Conservation (phyloP, 2,797 vertebrate genomes). For the Pangasius mekongensis region DNA sequence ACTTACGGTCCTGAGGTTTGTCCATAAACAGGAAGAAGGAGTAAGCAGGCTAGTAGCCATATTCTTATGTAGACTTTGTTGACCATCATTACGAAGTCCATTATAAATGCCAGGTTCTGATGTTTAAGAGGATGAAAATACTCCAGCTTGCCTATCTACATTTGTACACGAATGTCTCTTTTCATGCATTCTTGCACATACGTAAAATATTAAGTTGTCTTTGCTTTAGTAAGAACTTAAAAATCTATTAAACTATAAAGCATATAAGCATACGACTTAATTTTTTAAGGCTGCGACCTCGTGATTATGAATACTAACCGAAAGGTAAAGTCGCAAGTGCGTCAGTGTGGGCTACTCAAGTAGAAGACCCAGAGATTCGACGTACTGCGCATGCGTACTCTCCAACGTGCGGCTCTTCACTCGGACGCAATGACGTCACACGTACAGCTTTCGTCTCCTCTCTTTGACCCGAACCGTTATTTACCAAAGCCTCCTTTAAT, state of each 20-base stretch:
- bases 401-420: too few species aligned
- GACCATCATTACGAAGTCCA: constrained; percentile 25
- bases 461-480: too few species aligned
- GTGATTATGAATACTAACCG: too few species aligned
- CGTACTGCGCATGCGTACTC: too few species aligned
- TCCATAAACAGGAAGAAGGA: constrained; percentile 34
- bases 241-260: not conserved
- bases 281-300: not conserved
- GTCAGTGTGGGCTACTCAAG: too few species aligned
- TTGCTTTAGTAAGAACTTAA: not conserved
- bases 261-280: not conserved
- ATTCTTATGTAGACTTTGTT: not conserved
- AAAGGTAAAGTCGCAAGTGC: too few species aligned
- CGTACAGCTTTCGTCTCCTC: too few species aligned
- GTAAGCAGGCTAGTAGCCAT: constrained; percentile 21
- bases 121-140: not conserved
- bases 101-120: constrained; percentile 7
- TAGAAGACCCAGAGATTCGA: too few species aligned
- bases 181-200: not conserved
- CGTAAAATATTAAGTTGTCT: not conserved
- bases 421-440: too few species aligned
- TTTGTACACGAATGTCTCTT: not conserved
- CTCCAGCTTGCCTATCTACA: not conserved
- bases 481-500: too few species aligned
- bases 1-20: constrained; percentile 46